Conservation (phyloP, 2,888 invertebrate species). For the Masnerella sp. region DNA sequence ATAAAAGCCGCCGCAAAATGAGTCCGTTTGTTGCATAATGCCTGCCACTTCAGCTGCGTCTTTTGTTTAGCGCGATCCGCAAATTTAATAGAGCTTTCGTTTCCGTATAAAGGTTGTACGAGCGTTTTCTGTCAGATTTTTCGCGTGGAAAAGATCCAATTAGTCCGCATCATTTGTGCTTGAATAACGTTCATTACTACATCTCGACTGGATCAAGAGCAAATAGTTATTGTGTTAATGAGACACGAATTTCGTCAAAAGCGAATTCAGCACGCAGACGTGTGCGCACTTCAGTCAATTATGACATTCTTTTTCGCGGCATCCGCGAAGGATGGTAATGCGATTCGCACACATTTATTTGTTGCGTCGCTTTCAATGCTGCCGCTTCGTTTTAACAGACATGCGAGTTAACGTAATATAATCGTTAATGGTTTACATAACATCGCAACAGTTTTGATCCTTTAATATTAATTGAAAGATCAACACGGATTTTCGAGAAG, state of each 20-base stretch:
- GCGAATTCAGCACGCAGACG: slow-evolving; percentile 17
- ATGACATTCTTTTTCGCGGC: slow-evolving; percentile 3
- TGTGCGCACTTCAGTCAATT: slow-evolving; percentile 17
- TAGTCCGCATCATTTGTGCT: slow-evolving; percentile 45
- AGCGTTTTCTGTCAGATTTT: slow-evolving; percentile 42
- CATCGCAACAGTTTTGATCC: no score
- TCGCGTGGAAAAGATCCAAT: slow-evolving; percentile 41
- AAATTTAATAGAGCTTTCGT: slow-evolving; percentile 31
- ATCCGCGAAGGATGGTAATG: neutral
- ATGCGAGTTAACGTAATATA: no score
- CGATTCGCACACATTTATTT: slow-evolving; percentile 11
- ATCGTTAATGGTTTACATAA: no score
- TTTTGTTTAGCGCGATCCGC: slow-evolving; percentile 48
- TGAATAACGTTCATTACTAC: slow-evolving; percentile 50
- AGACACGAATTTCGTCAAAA: slow-evolving; percentile 25
- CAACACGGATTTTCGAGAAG: no score
- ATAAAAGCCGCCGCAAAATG: slow-evolving; percentile 18
- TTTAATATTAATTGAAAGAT: no score
- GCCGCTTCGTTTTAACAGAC: no score
- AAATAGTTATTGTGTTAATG: slow-evolving; percentile 45
- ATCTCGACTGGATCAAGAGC: slow-evolving; percentile 30
- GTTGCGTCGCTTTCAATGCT: no score
- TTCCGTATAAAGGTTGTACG: slow-evolving; percentile 10
- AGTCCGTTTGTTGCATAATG: slow-evolving; percentile 34
- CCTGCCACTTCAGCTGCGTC: slow-evolving; percentile 56